Conservation (phyloP, 2,113 vertebrate genomes). For the Galbula dea region DNA sequence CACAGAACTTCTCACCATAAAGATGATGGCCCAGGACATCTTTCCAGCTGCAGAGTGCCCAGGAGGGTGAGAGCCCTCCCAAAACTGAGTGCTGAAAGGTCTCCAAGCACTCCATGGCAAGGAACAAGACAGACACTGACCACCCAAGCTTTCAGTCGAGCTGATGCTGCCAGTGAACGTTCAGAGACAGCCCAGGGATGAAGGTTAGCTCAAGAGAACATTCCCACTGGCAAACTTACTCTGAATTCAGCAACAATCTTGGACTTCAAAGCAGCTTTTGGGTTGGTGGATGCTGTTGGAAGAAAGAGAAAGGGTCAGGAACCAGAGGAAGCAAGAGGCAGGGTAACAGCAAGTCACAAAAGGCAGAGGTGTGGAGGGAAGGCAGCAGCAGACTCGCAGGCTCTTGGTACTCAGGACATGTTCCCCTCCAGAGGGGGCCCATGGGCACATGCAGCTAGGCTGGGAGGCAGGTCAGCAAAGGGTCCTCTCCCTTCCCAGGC, state of each 20-base stretch:
- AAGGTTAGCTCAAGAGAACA: fast-evolving
- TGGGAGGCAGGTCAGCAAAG: not conserved
- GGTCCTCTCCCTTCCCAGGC: not conserved
- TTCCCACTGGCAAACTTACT: constrained; percentile 75
- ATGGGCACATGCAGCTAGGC: fast-evolving
- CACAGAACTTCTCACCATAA: too few species aligned
- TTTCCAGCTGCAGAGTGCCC: too few species aligned
- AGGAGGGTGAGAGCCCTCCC: not conserved
- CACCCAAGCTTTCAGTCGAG: not conserved
- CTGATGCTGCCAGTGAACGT: too few species aligned
- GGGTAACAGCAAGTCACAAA: not conserved
- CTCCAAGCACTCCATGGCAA: too few species aligned
- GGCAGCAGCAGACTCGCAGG: not conserved
- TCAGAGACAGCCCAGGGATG: not conserved
- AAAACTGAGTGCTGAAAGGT: too few species aligned
- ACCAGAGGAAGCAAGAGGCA: not conserved
- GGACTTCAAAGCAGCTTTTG: constrained; percentile 91
- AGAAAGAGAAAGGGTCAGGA: not conserved
- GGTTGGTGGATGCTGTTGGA: constrained; percentile 77
- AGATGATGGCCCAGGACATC: too few species aligned
- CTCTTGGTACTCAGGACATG: not conserved
- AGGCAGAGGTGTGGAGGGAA: fast-evolving
- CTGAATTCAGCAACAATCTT: constrained; percentile 97
- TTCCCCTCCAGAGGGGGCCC: not conserved
- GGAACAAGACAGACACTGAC: not conserved